Evolutionary conservation across 2,797 vertebrate genomes (phyloP), one percentile per base, ranked within the genome.

Genomic region (Tragelaphus oryx): DNA sequence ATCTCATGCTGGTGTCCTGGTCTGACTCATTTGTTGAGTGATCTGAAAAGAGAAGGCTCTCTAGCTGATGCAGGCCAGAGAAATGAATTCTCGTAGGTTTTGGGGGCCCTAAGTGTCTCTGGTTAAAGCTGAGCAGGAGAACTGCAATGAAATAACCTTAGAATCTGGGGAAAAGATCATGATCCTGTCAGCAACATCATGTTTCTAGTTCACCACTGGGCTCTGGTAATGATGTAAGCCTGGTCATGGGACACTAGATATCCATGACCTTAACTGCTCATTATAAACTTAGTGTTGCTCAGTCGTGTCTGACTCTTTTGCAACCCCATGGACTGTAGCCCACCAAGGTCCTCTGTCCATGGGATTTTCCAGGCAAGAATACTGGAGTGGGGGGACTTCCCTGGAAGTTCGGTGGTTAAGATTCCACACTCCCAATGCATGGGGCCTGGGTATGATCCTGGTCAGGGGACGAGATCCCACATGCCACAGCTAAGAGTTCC

Each of bases 41-140:
- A 83, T 83, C 28, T 54, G 68, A 83, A 89, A 88, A 87, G 50
- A 92, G 54, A 87, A 76, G 74, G 52, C 30, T 78, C 28, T 85
- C n/a, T 5, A 71, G 41, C 28, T 89, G 37, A 84, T 50, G 46
- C 17, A 81, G 22, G 55, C 24, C 52, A 74, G 11, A 88, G 54
- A 87, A 89, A 92, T 3, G 37, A 37, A 44, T 22, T 80, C 54
- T 83, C 83, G 54, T 74, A 82, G 79, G 85, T 41, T 33, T 33
- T 28, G 33, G 33, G 85, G 30, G n/a, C 33, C 44, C 46, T 71
- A 92, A 79, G 18, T 74, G 28, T 92, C 54, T 71, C 55, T 22
- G 26, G 14, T 79, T 91, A 91, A 94, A 79, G 74, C 62, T 91
- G 48, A 95, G 48, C 17, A 88, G 44, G 30, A 94, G 59, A 95